A percentile compares a stretch with the other conserved stretches of the same genome.
phyloP scores from a whole-genome alignment of 2,888 invertebrate species.

The Ametastegia equiseti region DNA sequence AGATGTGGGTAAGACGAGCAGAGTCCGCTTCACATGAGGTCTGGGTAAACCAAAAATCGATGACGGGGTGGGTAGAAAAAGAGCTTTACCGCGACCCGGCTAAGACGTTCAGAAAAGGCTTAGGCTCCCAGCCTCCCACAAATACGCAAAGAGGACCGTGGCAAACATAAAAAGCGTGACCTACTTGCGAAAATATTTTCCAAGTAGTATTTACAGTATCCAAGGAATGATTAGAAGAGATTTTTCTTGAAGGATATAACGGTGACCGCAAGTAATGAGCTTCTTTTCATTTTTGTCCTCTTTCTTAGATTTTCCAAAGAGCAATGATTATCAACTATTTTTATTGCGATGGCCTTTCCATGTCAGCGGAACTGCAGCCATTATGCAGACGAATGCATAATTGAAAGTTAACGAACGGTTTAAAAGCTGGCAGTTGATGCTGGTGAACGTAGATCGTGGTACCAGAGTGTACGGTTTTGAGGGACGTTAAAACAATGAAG shows the following conservation, averaged over 20 bases:
- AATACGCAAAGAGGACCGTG: background rate
- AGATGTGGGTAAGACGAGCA: conserved; percentile 14
- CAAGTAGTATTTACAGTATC: background rate
- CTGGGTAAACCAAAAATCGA: conserved; percentile 24
- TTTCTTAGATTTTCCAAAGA: background rate
- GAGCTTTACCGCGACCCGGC: conserved; percentile 12
- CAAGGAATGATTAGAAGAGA: background rate
- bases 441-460: conserved; percentile 9
- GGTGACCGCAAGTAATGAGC: background rate
- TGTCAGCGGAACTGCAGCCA: background rate
- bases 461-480: conserved; percentile 33
- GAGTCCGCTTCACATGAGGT: conserved; percentile 9
- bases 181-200: background rate
- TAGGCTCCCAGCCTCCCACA: background rate
- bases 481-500: conserved; percentile 40
- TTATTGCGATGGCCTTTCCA: background rate
- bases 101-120: conserved; percentile 26
- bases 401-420: background rate
- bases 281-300: background rate
- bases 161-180: background rate
- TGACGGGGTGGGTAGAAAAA: background rate
- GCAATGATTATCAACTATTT: background rate
- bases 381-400: background rate
- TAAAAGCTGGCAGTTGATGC: conserved; percentile 10
- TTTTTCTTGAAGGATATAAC: too few species aligned